Base-by-base conservation (phyloP, 2,888 invertebrate species). In the Arrhopalites spinosus region DNA sequence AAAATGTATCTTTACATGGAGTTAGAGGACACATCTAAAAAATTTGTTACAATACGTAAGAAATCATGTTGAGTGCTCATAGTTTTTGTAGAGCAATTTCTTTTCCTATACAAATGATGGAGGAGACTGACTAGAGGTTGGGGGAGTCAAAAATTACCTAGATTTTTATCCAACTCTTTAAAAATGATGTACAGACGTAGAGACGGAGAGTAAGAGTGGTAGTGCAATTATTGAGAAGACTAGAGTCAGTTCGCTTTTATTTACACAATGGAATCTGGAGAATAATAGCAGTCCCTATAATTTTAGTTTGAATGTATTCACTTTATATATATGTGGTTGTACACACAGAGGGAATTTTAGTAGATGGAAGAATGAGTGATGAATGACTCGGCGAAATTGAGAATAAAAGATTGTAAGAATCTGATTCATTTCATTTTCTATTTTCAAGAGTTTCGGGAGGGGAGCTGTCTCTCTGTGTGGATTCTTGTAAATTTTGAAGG, bases 301-400 rank as follows among this genome's bases (percentile, higher is more conserved):
- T 50, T 50, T 50, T n/a, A 50, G n/a, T 50, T 3, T 50, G 3
- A 15, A 2, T 15, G 3, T 15, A 8, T 5, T 3, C n/a, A 50
- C 50, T 50, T 17, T 50, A 2, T 59, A 64, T 45, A 64, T 45
- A 50, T 29, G 43, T 20, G 23, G 43, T 20, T n/a, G 50, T 5
- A 45, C 45, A 50, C 15, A 45, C 17, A 56, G 59, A 56, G 23
- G 25, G 25, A 25, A 53, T 53, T 47, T 47, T 36, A 59, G 25
- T 20, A 50, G 3, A n/a, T 5, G 17, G 3, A 50, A 50, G 23
- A 25, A 25, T 59, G 59, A 59, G 20, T 59, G 59, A 59, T 59
- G 59, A 59, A 59, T 59, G 59, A 59, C 59, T 59, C 25, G 50
- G 59, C 59, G 25, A 59, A 59, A 59, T 59, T 25, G 23, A 25